Conservation (phyloP, 1,140 invertebrate genomes). For the Apolygus lucorum region DNA sequence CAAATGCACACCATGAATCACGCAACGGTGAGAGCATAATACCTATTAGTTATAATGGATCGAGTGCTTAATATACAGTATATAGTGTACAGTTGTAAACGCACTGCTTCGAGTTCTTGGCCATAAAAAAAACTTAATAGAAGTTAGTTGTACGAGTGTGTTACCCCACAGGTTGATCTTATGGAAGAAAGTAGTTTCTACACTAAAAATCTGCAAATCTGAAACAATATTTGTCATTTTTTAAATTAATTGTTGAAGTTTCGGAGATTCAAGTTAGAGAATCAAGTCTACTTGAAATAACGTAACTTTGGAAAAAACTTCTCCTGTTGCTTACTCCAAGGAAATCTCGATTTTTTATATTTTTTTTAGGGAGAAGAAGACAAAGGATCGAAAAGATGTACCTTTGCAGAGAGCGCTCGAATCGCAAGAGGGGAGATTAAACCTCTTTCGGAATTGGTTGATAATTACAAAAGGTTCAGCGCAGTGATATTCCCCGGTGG, state of each 20-base stretch:
- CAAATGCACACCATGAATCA: conserved; percentile 50
- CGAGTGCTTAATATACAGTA: too few relatives aligned
- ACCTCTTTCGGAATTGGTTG: conserved; percentile 42
- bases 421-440: conserved; percentile 47
- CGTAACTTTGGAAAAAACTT: too few relatives aligned
- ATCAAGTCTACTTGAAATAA: too few relatives aligned
- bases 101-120: too few relatives aligned
- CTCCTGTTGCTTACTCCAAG: too few relatives aligned
- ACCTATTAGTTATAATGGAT: conserved; percentile 12
- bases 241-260: background rate
- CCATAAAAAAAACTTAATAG: too few relatives aligned
- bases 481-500: conserved; percentile 53
- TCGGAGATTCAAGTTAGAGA: background rate
- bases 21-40: conserved; percentile 40
- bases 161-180: too few relatives aligned
- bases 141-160: too few relatives aligned
- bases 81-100: too few relatives aligned
- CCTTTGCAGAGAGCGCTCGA: conserved; percentile 50
- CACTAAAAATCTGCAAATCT: too few relatives aligned
- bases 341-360: too few relatives aligned
- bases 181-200: too few relatives aligned
- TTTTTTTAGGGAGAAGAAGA: conserved; percentile 26
- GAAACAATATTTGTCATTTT: background rate
- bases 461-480: conserved; percentile 38
- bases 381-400: conserved; percentile 41